Evolutionary conservation across 2,888 invertebrate species (phyloP).

Genomic region (Erebia palarica): DNA sequence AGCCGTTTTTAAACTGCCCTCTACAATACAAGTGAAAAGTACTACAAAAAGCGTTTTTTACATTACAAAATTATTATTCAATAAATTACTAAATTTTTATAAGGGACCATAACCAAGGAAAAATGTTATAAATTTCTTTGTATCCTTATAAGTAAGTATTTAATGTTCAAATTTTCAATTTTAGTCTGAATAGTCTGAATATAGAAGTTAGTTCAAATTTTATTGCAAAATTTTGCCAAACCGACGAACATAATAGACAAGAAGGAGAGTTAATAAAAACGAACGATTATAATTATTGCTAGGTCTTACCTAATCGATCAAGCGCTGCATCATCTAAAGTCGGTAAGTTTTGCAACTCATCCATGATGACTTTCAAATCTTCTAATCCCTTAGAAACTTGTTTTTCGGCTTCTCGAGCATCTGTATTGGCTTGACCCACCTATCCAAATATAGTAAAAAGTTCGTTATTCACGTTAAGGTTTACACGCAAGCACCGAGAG

Average conservation of each 20-base stretch:
- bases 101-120: too few relatives aligned
- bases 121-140: too few relatives aligned
- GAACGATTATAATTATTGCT: neutral
- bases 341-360: conserved; percentile 88
- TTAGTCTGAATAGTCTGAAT: too few relatives aligned
- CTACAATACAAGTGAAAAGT: conserved; percentile 55
- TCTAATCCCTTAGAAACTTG: conserved; percentile 91
- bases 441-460: conserved; percentile 57
- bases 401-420: conserved; percentile 90
- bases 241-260: too few relatives aligned
- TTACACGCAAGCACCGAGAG: neutral
- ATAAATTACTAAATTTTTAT: too few relatives aligned
- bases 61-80: neutral
- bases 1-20: conserved; percentile 85
- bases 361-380: conserved; percentile 89
- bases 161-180: too few relatives aligned
- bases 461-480: neutral
- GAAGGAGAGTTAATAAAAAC: too few relatives aligned
- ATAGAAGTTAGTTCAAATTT: too few relatives aligned
- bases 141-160: too few relatives aligned
- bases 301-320: conserved; percentile 79
- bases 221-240: too few relatives aligned
- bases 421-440: conserved; percentile 94
- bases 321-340: conserved; percentile 87
- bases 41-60: neutral